Evolutionary conservation across 2,888 invertebrate genomes (phyloP), one percentile per base, ranked within the genome.

Genomic region (Helleia helle): DNA sequence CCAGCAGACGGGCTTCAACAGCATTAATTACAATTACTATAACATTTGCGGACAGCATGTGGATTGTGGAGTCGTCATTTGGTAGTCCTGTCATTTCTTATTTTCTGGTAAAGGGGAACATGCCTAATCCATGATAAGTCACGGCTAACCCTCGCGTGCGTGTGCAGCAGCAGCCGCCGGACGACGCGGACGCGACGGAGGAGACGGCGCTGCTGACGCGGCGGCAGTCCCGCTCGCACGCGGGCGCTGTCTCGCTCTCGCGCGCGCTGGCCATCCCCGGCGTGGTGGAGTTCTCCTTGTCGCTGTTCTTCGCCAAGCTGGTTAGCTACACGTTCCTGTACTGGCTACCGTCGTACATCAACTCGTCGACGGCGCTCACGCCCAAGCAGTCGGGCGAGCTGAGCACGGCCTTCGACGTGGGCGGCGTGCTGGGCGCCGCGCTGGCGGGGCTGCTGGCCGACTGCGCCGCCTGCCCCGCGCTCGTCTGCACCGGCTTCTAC

Each of bases 251-350:
- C 48, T 91, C 93, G 18, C 91, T 95, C 55, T 49, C 88, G 0
- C 89, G 89, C 43, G 97, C 97, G 18, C 75, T 95, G 1, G 77
- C 83, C 55, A 96, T 97, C 61, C 97, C 97, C 0, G 97, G 97
- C 18, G 98, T 99, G 1, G 53, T 96, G 2, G 97, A 97, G 80
- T 99, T 93, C 80, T 95, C 97, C 0, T 69, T 97, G 29, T 95
- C 95, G 29, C 87, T 98, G 27, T 98, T 98, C 79, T 98, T 98
- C 75, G 94, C 97, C 8, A 99, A 99, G 75, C 88, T 98, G 26
- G 97, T 98, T 59, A 95, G 95, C 70, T 98, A 99, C 66, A 98
- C 97, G 44, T 98, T 98, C 81, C 88, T 98, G 36, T 98, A 94
- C 69, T 99, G 98, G 98, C 86, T 99, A 61, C 98, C 98, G 13